phyloP scores from a whole-genome alignment of 2,113 vertebrate genomes.

The Elephas maximus region DNA sequence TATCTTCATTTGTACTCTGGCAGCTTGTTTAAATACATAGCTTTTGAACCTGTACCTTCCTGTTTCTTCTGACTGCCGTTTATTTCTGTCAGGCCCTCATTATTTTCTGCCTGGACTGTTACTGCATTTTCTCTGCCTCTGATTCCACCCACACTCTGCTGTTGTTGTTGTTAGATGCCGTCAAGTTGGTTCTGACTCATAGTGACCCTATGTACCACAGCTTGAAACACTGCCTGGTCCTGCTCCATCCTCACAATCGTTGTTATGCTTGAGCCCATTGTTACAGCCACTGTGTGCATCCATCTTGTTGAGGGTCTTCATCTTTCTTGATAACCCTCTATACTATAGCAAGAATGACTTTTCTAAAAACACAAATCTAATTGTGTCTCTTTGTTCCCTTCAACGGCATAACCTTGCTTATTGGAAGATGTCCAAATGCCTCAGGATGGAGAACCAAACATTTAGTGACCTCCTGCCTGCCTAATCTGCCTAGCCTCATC shows the following conservation, averaged over 20 bases:
- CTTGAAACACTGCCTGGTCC: too few species aligned
- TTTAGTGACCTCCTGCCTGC: background rate
- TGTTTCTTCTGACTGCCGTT: background rate
- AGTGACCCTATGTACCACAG: too few species aligned
- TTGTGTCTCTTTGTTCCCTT: conserved; percentile 20
- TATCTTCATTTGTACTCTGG: background rate
- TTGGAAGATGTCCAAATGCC: conserved; percentile 3
- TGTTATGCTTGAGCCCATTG: too few species aligned
- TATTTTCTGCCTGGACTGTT: background rate
- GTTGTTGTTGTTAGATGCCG: too few species aligned
- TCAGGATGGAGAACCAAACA: background rate
- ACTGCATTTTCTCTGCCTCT: background rate
- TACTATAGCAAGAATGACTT: background rate
- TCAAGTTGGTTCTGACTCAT: too few species aligned
- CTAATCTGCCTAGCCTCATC: background rate
- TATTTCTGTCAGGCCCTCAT: conserved; percentile 30
- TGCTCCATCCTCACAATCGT: too few species aligned
- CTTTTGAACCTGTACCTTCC: background rate
- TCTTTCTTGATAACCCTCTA: background rate
- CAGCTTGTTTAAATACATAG: conserved; percentile 25
- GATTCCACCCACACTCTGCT: background rate
- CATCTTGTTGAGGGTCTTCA: too few species aligned
- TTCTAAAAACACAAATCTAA: conserved; percentile 50
- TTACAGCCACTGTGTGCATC: too few species aligned
- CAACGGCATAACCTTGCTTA: background rate